Conservation (phyloP, 2,797 vertebrate genomes). For the Crenichthys baileyi region DNA sequence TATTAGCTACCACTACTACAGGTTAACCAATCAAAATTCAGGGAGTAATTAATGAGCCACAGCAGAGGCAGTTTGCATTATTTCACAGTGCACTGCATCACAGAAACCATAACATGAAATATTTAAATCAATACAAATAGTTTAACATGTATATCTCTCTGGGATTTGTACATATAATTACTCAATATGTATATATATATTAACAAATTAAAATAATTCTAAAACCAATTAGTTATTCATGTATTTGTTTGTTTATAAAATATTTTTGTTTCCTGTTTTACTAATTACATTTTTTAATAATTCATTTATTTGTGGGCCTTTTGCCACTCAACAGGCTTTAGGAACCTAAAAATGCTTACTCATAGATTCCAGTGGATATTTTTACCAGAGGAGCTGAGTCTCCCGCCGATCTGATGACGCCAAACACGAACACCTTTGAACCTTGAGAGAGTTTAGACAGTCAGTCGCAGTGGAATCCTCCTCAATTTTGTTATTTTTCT, state of each 20-base stretch:
- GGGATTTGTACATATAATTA: too few species aligned
- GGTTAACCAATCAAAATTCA: background rate
- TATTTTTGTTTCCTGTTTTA: background rate
- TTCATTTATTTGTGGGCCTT: background rate
- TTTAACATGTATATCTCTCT: too few species aligned
- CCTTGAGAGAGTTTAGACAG: constrained; percentile 21
- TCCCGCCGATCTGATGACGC: constrained; percentile 42
- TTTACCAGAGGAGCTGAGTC: constrained; percentile 4
- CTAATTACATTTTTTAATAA: background rate
- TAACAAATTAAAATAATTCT: too few species aligned
- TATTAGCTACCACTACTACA: background rate
- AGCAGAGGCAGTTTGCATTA: background rate
- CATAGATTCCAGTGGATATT: constrained; percentile 23
- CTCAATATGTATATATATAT: background rate
- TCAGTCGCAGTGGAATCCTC: constrained; percentile 12
- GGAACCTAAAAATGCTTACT: constrained; percentile 3
- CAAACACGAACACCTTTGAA: constrained; percentile 43
- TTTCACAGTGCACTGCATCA: background rate
- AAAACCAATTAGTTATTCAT: background rate
- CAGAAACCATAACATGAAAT: background rate
- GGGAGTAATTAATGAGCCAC: background rate
- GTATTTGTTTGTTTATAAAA: background rate
- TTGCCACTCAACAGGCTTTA: background rate
- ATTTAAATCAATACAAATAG: background rate
- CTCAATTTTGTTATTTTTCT: constrained; percentile 31